A percentile compares a stretch with the other conserved stretches of the same genome.
Conservation (phyloP, 2,113 vertebrate species). For the Hemichromis elongatus region DNA sequence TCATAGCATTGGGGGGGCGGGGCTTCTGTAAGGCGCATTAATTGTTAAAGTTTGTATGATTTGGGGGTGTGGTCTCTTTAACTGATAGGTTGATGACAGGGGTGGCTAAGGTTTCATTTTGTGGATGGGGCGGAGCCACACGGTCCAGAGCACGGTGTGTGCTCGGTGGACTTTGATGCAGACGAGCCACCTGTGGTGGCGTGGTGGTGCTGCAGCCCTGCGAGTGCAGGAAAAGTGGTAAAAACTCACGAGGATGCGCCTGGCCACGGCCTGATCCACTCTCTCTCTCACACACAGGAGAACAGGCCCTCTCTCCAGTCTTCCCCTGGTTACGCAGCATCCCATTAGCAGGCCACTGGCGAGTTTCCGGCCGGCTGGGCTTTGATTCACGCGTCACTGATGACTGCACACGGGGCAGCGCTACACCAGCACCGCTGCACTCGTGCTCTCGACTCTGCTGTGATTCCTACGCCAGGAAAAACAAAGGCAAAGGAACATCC, state of each 20-base stretch:
- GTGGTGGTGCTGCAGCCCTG: background rate
- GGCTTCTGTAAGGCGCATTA: background rate
- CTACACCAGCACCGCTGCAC: background rate
- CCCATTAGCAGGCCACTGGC: conserved; percentile 43
- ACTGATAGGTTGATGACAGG: background rate
- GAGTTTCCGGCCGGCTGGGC: conserved; percentile 53
- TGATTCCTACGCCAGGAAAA: background rate
- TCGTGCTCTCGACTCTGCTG: background rate
- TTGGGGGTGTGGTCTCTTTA: background rate
- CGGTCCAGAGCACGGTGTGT: background rate
- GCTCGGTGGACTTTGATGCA: background rate
- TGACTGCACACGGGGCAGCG: background rate
- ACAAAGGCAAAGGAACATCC: background rate
- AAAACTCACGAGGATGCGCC: background rate
- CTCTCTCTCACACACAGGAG: background rate
- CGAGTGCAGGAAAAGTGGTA: background rate
- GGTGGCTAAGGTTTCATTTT: background rate
- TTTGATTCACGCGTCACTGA: conserved; percentile 46
- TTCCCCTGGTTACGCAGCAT: conserved; percentile 39
- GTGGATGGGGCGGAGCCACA: background rate
- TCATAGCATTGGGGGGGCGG: too few relatives aligned
- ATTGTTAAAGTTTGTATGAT: background rate
- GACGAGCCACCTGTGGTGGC: background rate
- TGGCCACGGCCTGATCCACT: background rate
- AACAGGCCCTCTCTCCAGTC: background rate